Evolutionary conservation across 2,113 vertebrate genomes (phyloP), one percentile per base, ranked within the genome.

Genomic region (Syngnathus floridae): DNA sequence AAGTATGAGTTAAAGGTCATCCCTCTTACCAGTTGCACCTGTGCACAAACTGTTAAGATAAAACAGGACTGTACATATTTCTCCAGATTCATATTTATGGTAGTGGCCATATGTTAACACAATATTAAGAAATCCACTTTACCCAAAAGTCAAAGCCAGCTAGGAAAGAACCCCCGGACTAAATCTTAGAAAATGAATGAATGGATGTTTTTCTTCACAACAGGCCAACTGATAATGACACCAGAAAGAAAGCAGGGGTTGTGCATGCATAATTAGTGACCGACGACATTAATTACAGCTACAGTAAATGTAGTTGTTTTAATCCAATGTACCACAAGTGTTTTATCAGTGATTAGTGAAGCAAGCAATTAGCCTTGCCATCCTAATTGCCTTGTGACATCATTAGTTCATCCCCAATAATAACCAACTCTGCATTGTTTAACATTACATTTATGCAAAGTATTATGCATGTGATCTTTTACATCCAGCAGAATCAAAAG

Each of bases 311-410:
- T 89, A 91, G 87, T 90, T 91, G 85, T 87, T 85, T 82, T 84
- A 86, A 80, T 91, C 89, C 88, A 84, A 77, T 64, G 77, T 76
- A 80, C 84, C 77, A 81, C 77, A 80, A 31, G 86, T 85, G 87
- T 87, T 91, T 84, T 78, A 81, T 56, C 73, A 85, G 83, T 89
- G 88, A 92, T 93, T 93, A 92, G 93, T 89, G 88, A 90, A 85
- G 76, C 78, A 54, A 78, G 36, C 45, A 70, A 75, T 75, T 82
- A 73, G 80, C 79, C 72, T 82, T 71, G 80, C 79, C 85, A 91
- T 90, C 81, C 87, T 91, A 92, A 93, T 93, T 92, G 91, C 84
- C 87, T 71, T 82, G 79, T 60, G 72, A 71, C 78, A 86, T 79
- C 75, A 70, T 81, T 78, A 82, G 87, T 84, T 84, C 87, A 86